phyloP scores from a whole-genome alignment of 2,797 vertebrate species.

The Cirrhinus molitorella region DNA sequence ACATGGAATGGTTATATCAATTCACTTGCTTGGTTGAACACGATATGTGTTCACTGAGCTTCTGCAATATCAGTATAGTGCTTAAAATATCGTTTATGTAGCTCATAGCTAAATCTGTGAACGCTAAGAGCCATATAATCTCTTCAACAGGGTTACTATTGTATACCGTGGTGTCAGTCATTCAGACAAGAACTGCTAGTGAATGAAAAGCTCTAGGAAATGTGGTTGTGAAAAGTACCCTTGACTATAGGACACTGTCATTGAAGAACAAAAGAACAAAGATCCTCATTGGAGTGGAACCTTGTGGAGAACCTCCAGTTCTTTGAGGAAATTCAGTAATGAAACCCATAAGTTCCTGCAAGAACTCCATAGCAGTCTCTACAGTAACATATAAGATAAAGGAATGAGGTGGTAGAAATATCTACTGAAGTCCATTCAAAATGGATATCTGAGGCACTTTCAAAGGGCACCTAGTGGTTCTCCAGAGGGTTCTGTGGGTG shows the following conservation, averaged over 20 bases:
- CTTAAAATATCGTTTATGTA: neutral
- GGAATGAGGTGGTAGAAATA: neutral
- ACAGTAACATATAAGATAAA: neutral
- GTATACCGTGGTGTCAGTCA: neutral
- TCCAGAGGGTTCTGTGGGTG: neutral
- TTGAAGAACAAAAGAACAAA: neutral
- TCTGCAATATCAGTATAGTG: neutral
- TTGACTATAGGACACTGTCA: too few species aligned
- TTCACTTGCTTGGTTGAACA: neutral
- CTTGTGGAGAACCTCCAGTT: neutral
- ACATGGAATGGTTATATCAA: neutral
- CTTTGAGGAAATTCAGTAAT: neutral
- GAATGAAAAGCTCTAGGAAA: neutral
- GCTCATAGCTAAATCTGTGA: neutral
- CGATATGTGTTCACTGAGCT: neutral
- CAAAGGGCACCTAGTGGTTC: neutral
- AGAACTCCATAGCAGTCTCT: neutral
- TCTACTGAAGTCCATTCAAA: neutral
- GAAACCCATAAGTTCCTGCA: neutral
- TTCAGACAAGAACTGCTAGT: neutral
- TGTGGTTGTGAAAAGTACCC: neutral
- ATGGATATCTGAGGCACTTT: neutral
- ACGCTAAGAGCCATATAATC: neutral
- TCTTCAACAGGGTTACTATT: neutral
- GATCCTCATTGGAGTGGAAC: neutral